A percentile compares a stretch with the other conserved stretches of the same genome.
Evolutionary conservation across 2,113 vertebrate genomes (phyloP).

Genomic region (Elephantulus edwardii): DNA sequence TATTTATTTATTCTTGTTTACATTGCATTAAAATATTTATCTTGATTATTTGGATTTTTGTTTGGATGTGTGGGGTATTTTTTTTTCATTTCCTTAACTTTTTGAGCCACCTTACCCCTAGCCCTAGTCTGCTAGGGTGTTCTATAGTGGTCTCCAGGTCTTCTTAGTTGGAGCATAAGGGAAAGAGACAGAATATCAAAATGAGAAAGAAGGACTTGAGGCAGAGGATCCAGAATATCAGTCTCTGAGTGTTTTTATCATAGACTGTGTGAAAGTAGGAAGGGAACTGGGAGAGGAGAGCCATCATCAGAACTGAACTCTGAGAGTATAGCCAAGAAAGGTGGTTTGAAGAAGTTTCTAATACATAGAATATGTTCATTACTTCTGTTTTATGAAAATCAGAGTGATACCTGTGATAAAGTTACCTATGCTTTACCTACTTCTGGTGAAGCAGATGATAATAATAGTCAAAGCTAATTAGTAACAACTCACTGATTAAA

Average conservation of each 20-base stretch:
- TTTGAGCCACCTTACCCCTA: not conserved
- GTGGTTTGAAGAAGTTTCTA: not conserved
- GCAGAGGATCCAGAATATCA: not conserved
- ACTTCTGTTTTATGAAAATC: constrained; percentile 1
- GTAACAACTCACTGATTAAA: too few relatives aligned
- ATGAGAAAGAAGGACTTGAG: not conserved
- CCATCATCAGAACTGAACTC: not conserved
- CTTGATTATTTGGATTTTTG: not conserved
- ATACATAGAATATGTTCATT: not conserved
- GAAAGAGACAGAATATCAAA: not conserved
- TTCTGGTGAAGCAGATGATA: not conserved
- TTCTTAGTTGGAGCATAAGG: not conserved
- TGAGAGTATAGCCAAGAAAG: not conserved
- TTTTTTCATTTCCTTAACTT: not conserved
- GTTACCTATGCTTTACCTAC: not conserved
- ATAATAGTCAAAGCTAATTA: too few relatives aligned
- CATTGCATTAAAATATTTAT: not conserved
- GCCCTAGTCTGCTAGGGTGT: not conserved
- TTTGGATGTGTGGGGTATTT: not conserved
- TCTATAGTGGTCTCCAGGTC: not conserved
- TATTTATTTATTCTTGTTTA: not conserved
- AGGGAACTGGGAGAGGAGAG: not conserved
- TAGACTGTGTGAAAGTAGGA: not conserved
- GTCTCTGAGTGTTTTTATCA: not conserved
- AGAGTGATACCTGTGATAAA: not conserved